Evolutionary conservation across 2,888 invertebrate genomes (phyloP), one percentile per base, ranked within the genome.

Genomic region (Shargacucullia verbasci): DNA sequence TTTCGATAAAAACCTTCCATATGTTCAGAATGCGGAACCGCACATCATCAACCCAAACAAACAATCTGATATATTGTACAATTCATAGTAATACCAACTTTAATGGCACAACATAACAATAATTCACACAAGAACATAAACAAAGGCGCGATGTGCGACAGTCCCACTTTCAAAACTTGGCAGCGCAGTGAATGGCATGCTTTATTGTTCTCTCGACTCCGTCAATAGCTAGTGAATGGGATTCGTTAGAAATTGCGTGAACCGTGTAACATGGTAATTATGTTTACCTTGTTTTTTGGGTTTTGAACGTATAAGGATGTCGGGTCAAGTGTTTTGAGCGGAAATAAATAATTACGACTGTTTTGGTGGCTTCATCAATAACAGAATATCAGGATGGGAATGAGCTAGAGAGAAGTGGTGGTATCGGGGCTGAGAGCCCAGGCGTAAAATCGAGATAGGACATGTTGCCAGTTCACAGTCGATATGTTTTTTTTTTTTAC

Each of bases 71-170:
- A 50, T 13, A 41, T 29, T 15, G 15, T 39, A 70, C 59, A 59
- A 65, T 65, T 45, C 44, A 50, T 41, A 61, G 50, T 62, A 63
- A 67, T 62, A 62, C 27, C 40, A 57, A 64, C 53, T 64, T 62
- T 72, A 76, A 77, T 61, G 43, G 62, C 55, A 39, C 43, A 52
- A 67, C 62, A 75, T 75, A 72, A 75, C 70, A 38, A 58, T 78
- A 76, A 67, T 53, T 78, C 47, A 75, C 70, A 50, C 37, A 52
- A 52, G 47, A 62, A 59, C 46, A 59, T 64, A 76, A 72, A 78
- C 70, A 78, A 70, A 70, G 69, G 56, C 62, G 62, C 49, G 58
- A 72, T 59, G 62, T 56, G 62, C 53, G 66, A 69, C 76, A 64
- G 60, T 38, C 20, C 52, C 55, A 66, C 59, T 76, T 72, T 52